Evolutionary conservation across 2,888 invertebrate species (phyloP), one percentile per base, ranked within the genome.

Genomic region (Rotaria sp.): DNA sequence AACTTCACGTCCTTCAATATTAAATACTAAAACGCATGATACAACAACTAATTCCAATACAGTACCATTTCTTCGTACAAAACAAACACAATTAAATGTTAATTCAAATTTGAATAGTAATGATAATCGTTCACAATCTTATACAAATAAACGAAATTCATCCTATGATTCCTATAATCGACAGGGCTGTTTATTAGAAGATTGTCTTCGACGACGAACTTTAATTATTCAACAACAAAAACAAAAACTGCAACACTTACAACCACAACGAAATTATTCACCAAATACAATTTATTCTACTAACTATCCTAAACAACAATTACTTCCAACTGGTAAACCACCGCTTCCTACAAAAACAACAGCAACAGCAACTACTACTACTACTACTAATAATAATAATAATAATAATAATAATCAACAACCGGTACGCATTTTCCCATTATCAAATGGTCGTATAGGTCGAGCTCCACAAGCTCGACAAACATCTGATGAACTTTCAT

Each of bases 221-320:
- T 10, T 18, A 38, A 67, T 30, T 21, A 3, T 21, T 38, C 67
- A 67, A 67, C 30, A 67, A 26, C 55, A 55, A 55, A 26, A 26
- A 52, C 50, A 50, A 50, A 13, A 50, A 50, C 18, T 18, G 3
- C 50, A 50, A n/a, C 30, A 67, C 18, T 21, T 67, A 35, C 67
- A 35, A 35, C 21, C 67, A 35, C 67, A 35, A 11, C 80, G 45
- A 4, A 80, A 80, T n/a, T 80, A 80, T 80, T 80, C 80, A 26
- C 80, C 80, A n/a, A 80, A 80, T 45, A 80, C 80, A 35, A 80
- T 80, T 80, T 80, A 80, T 45, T 80, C 80, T 3, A 45, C 80
- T 2, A 45, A 80, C 21, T 45, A 41, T 41, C n/a, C 45, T 24
- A 80, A 80, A 26, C 45, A 41, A 45, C 80, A 45, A 45, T 1